Base-by-base conservation (phyloP, 2,113 vertebrate genomes). In the Ctenodactylus gundi region DNA sequence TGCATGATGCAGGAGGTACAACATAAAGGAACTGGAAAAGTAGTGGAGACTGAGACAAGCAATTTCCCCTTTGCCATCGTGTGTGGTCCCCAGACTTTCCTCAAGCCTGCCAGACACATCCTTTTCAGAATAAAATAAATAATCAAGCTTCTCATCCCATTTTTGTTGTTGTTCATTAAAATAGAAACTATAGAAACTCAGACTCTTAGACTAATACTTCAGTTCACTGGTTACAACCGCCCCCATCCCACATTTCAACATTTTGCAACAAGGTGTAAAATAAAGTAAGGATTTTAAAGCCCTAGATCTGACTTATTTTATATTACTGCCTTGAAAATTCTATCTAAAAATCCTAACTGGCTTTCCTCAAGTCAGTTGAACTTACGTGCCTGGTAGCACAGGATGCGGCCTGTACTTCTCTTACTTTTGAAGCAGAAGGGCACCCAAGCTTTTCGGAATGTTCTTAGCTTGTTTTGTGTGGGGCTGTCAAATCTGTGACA, bases 181-280 rank as follows among this genome's bases (percentile, higher is more conserved):
- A 76, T 55, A 83, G 23, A 39, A 89, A 60, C 3, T 11, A 4
- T 68, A 67, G 46, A 64, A 64, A 65, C 21, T 18, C 20, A 93
- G 90, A 67, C 77, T 93, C 51, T 44, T 55, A 78, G 34, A 44
- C 36, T 53, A 39, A 92, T 83, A 31, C 23, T 60, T 34, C n/a
- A 86, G 14, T 34, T 89, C n/a, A 81, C 76, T n/a, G n/a, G n/a
- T n/a, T n/a, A n/a, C n/a, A n/a, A n/a, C n/a, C n/a, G n/a, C n/a
- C n/a, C n/a, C n/a, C n/a, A n/a, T n/a, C n/a, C n/a, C n/a, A 41
- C 4, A 60, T 75, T 55, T 90, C 12, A 85, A 44, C 60, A 94
- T 49, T 12, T 90, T 87, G 31, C 90, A 94, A 78, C 91, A 90
- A 95, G 75, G 4, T 75, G 39, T 86, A 57, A 95, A 89, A 87